Evolutionary conservation across 2,113 vertebrate genomes (phyloP), one percentile per base, ranked within the genome.

Genomic region (Heliornis fulica): DNA sequence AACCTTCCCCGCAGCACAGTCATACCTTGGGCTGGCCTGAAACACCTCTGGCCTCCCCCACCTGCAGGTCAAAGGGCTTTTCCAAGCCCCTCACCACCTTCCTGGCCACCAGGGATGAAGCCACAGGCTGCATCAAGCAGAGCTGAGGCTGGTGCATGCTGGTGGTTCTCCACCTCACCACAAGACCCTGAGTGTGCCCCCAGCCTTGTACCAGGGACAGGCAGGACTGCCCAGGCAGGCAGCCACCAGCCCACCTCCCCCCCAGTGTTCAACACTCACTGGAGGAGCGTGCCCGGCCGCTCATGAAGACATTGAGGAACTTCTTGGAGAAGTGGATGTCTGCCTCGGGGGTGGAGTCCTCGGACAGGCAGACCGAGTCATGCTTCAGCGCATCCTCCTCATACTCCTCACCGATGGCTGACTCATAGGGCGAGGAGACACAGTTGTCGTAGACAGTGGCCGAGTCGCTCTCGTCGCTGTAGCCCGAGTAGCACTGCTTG

Each of bases 251-350:
- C 75, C 54, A 84, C n/a, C 34, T 46, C 21, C 13, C 90, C 34
- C 41, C 31, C 11, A 1, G 29, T 0, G 1, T 83, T 68, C 40
- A n/a, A 57, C 66, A 99, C 99, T 99, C 98, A 99, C 99, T 99
- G 90, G 99, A 99, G 72, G 99, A 99, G 38, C 99, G 98, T 0
- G 99, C 99, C 57, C 98, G 98, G 53, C 99, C 99, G 0, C 99
- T 99, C 99, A 99, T 99, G 98, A 99, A 99, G 97, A 99, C 99
- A 0, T 99, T 99, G 93, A 99, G 98, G 96, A 99, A 99, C 97
- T 99, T 99, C 98, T 99, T 99, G 81, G 99, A 99, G 97, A 99
- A 99, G 93, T 98, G 98, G 90, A 99, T 97, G 60, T 99, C 99
- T 0, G 98, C 98, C 41, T 99, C 99, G 0, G 99, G 99, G 2